phyloP scores from a whole-genome alignment of 2,797 vertebrate species.

The Gymnopithys bicolor region DNA sequence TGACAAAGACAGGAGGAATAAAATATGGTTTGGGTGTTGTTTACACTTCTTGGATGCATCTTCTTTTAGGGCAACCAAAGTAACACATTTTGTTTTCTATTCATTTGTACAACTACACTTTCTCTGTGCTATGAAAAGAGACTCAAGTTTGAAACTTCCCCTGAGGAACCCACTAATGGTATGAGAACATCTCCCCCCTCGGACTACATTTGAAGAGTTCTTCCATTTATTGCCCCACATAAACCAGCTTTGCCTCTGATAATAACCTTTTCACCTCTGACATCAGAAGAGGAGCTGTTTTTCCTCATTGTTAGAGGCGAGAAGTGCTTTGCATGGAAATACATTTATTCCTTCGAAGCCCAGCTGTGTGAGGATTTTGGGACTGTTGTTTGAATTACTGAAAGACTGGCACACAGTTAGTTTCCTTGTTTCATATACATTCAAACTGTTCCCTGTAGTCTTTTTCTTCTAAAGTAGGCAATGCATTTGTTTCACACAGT shows the following conservation, averaged over 20 bases:
- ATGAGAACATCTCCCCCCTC: not conserved
- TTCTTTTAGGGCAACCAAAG: not conserved
- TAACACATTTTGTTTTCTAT: not conserved
- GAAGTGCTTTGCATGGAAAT: not conserved
- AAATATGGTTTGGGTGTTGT: not conserved
- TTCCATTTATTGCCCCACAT: not conserved
- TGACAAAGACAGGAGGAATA: not conserved
- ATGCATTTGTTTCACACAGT: not conserved
- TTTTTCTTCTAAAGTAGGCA: not conserved
- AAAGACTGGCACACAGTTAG: not conserved
- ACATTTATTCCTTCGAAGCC: not conserved
- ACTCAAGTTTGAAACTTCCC: not conserved
- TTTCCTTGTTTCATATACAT: not conserved
- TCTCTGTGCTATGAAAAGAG: not conserved
- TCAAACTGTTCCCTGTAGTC: not conserved
- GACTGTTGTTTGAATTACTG: not conserved
- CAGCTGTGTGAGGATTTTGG: not conserved
- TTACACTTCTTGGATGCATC: not conserved
- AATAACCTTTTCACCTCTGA: not conserved
- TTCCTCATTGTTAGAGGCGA: not conserved
- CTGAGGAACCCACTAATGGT: not conserved
- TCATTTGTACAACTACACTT: not conserved
- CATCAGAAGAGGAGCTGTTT: not conserved
- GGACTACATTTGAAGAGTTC: not conserved
- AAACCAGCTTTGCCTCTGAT: not conserved